Evolutionary conservation across 1,140 invertebrate genomes (phyloP).

Genomic region (Calosoma granatense): DNA sequence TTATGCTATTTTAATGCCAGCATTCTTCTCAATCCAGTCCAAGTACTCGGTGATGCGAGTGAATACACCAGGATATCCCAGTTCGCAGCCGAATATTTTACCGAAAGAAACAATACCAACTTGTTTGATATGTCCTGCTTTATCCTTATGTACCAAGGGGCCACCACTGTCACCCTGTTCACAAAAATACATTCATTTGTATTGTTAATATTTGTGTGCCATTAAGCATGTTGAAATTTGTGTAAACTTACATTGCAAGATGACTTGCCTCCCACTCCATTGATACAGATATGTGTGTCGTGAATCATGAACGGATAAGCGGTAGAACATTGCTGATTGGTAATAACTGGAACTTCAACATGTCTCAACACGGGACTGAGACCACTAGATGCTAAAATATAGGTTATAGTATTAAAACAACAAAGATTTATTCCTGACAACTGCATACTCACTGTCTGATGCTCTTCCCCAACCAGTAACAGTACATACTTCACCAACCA

Average conservation of each 20-base stretch:
- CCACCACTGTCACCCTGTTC: slow-evolving; percentile 37
- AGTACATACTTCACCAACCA: slow-evolving; percentile 31
- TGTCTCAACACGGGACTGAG: slow-evolving; percentile 20
- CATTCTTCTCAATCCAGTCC: slow-evolving; percentile 40
- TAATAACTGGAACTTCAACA: slow-evolving; percentile 17
- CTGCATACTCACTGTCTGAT: slow-evolving; percentile 19
- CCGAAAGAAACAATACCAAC: slow-evolving; percentile 43
- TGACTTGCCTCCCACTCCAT: slow-evolving; percentile 30
- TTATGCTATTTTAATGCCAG: slow-evolving; percentile 33
- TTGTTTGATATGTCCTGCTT: slow-evolving; percentile 17
- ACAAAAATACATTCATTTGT: slow-evolving; percentile 8
- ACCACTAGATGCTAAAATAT: slow-evolving; percentile 13
- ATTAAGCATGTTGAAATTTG: neutral
- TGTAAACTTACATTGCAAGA: slow-evolving; percentile 4
- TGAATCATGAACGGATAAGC: slow-evolving; percentile 23
- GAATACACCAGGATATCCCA: slow-evolving; percentile 39
- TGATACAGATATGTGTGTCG: slow-evolving; percentile 34
- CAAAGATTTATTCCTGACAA: neutral
- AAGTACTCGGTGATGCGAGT: slow-evolving; percentile 39
- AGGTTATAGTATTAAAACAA: neutral
- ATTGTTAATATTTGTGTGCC: neutral
- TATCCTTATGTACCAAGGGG: slow-evolving; percentile 32
- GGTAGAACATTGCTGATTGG: slow-evolving; percentile 19
- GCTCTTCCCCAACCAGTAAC: slow-evolving; percentile 38
- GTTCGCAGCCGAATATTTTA: slow-evolving; percentile 37